A percentile compares a stretch with the other conserved stretches of the same genome.
phyloP scores from a whole-genome alignment of 2,797 vertebrate genomes.

The Rhincodon typus region DNA sequence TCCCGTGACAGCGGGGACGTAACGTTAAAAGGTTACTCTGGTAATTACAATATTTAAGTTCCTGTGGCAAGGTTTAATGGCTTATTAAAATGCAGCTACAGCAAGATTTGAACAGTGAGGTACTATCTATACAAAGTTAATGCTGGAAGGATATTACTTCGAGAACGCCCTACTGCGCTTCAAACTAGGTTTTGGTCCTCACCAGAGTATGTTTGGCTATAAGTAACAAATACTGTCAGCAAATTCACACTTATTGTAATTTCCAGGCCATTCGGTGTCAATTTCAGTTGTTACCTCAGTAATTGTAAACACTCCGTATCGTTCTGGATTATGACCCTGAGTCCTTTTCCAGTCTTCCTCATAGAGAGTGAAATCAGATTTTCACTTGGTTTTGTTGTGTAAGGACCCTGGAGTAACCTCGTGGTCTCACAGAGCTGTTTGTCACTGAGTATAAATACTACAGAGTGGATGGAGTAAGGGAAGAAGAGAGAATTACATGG shows the following conservation, averaged over 20 bases:
- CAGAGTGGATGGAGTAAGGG: too few relatives aligned
- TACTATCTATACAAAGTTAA: too few relatives aligned
- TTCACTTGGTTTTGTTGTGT: too few relatives aligned
- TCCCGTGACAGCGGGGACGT: too few relatives aligned
- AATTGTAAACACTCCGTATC: background rate
- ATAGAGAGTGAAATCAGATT: too few relatives aligned
- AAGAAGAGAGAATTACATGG: too few relatives aligned
- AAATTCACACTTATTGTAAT: background rate
- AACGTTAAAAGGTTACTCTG: background rate
- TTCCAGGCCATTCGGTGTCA: background rate
- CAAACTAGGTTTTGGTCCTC: background rate
- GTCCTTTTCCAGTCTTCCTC: background rate
- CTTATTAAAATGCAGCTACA: background rate
- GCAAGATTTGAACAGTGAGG: background rate
- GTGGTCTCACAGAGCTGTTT: too few relatives aligned
- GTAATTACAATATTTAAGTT: background rate
- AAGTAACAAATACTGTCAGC: background rate
- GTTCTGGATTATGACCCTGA: background rate
- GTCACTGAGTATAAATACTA: too few relatives aligned
- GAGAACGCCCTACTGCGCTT: too few relatives aligned
- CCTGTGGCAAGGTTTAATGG: background rate
- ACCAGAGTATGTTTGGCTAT: background rate
- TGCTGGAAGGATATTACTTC: too few relatives aligned
- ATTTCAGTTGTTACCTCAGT: background rate
- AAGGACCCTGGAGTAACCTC: too few relatives aligned